Base-by-base conservation (phyloP, 2,113 vertebrate genomes). In the Phylloscopus trochilus region DNA sequence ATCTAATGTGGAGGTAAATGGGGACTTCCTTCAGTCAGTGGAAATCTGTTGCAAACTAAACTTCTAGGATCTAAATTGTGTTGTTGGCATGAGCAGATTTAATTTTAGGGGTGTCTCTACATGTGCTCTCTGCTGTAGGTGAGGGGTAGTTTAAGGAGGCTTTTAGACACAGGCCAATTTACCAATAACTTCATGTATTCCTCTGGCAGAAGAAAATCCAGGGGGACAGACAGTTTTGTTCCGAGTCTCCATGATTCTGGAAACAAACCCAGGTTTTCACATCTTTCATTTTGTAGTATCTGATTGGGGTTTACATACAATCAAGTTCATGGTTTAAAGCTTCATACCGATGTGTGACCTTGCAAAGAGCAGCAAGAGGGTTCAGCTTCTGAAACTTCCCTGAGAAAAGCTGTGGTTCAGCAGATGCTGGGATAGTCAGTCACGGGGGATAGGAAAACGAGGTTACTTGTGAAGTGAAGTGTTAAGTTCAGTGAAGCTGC, bases 291-390 rank as follows among this genome's bases (percentile, higher is more conserved):
- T 72, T 55, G 30, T n/a, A 18, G 46, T 15, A 3, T 63, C 19
- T 33, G 30, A 21, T 4, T 28, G 47, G 15, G 26, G 19, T 77
- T 92, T 37, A 7, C 9, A 1, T 35, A 7, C 30, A 19, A 2
- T 30, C 23, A n/a, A 21, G 35, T 49, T 84, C 55, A 30, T 31
- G 58, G 43, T 78, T 76, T 66, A 66, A 74, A 39, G 2, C 6
- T 10, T 56, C 0, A 0, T 41, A 5, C 23, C 0, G 1, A 5
- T 26, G 16, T 58, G 18, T 41, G 56, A 62, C 21, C 11, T 84
- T 68, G 4, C 9, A 41, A 31, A 68, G 78, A 8, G 37, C 43
- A 35, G 13, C 2, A 22, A 58, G 67, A 26, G n/a, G 28, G 16
- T 81, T 67, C 51, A 37, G 49, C 58, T 78, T 63, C 59, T 81